These are phyloP conservation scores for Drosophila kuntzei DNA, from an alignment of 2,888 invertebrate genomes.

Conservation along the genomic window DNA sequence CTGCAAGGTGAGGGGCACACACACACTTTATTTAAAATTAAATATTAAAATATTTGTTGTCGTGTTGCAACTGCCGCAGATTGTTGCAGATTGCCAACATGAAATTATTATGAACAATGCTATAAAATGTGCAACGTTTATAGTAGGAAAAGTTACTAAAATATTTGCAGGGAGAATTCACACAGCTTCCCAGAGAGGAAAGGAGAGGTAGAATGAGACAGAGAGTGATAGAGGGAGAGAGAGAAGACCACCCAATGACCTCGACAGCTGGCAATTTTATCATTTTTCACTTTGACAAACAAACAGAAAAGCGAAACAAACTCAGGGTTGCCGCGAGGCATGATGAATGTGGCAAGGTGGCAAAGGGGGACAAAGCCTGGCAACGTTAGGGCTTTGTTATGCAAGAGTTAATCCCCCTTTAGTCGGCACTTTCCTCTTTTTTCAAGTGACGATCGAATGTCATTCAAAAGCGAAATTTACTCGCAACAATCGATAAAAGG, in stretches of 20 bases:
- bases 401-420: slow-evolving; percentile 48
- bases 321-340: slow-evolving; percentile 4
- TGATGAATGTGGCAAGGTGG: background rate
- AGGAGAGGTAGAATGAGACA: background rate
- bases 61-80: slow-evolving; percentile 17
- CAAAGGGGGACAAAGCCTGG: background rate
- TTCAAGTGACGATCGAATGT: slow-evolving; percentile 54
- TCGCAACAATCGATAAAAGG: slow-evolving; percentile 61
- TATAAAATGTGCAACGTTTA: slow-evolving; percentile 40
- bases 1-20: slow-evolving; percentile 22
- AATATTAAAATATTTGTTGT: slow-evolving; percentile 61
- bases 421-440: background rate
- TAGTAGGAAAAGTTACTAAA: background rate
- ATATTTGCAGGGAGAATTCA: slow-evolving; percentile 2
- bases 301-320: slow-evolving; percentile 56
- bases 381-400: slow-evolving; percentile 45
- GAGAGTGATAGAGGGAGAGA: background rate
- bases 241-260: slow-evolving; percentile 27
- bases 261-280: slow-evolving; percentile 65
- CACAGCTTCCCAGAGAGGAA: background rate
- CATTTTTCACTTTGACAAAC: slow-evolving; percentile 72
- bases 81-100: slow-evolving; percentile 56
- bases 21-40: slow-evolving; percentile 62
- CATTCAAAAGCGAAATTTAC: slow-evolving; percentile 45
- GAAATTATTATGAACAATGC: slow-evolving; percentile 54